Conservation (phyloP, 2,113 vertebrate genomes). For the Sarotherodon lohbergeri region DNA sequence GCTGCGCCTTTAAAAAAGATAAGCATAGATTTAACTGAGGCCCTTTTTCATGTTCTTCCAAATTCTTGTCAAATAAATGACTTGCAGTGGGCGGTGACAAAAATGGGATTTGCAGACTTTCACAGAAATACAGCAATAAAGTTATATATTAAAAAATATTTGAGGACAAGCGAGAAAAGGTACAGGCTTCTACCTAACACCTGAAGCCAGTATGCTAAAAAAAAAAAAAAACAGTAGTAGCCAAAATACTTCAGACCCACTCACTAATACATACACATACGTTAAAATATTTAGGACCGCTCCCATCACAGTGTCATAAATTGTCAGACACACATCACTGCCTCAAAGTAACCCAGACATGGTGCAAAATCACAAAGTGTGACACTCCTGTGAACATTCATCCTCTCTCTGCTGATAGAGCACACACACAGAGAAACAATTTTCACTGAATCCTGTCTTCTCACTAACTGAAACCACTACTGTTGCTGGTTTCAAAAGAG, state of each 20-base stretch:
- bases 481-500: neutral
- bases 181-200: neutral
- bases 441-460: neutral
- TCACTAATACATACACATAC: neutral
- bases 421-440: neutral
- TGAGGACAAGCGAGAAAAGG: neutral
- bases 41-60: constrained; percentile 31
- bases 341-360: neutral
- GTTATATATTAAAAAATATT: neutral
- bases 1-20: constrained; percentile 33
- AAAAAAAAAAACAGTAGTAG: neutral
- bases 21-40: constrained; percentile 25
- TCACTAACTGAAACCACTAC: neutral
- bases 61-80: constrained; percentile 43
- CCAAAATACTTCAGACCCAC: neutral
- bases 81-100: constrained; percentile 6
- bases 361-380: constrained; percentile 51
- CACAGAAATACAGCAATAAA: neutral
- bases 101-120: constrained; percentile 26
- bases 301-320: constrained; percentile 22
- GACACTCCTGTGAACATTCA: neutral
- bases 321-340: constrained; percentile 38
- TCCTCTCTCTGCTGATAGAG: neutral
- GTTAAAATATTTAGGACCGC: constrained; percentile 31
- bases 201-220: neutral